Base-by-base conservation (phyloP, 2,113 vertebrate species). In the Scomber japonicus region DNA sequence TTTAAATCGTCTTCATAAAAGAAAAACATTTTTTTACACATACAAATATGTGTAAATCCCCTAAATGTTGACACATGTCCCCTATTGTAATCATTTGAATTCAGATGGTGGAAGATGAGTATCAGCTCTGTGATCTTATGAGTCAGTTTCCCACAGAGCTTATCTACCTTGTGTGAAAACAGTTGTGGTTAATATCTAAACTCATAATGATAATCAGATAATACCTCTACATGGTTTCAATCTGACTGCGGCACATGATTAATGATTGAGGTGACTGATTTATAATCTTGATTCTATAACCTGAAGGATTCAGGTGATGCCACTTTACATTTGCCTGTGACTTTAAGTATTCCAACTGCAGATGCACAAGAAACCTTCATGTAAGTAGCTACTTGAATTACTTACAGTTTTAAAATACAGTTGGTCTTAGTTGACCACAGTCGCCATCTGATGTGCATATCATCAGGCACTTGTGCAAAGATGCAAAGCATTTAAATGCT, bases 41-140 rank as follows among this genome's bases (percentile, higher is more conserved):
- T 40, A 9, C 35, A 40, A 8, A 40, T 40, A 40, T 40, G 35
- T 40, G 8, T 40, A 40, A 40, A 7, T 19, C 17, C 4, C 3
- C 4, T 44, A 30, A 24, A 49, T 49, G 17, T 2, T 61, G 17
- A 61, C 21, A n/a, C 11, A 21, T 44, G 11, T 57, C 30, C 21
- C 5, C 19, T 30, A 4, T 51, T 24, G 46, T 74, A 54, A 45
- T 15, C 35, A 51, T 60, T 13, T 30, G 3, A 63, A 31, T 76
- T 21, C 4, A 56, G 15, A 7, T 6, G 8, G 17, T 45, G 44
- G 24, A 40, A 55, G 64, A 84, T 71, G 64, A 79, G 35, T 11
- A 53, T 74, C 56, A 40, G 51, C 68, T 76, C 60, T 55, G 45
- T 83, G 80, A 71, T 30, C 59, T 66, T 19, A 55, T 57, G 30